Percentiles rank a stretch among this genome's conserved stretches.
Evolutionary conservation across 2,113 vertebrate species (phyloP).

Genomic region (Sula dactylatra): DNA sequence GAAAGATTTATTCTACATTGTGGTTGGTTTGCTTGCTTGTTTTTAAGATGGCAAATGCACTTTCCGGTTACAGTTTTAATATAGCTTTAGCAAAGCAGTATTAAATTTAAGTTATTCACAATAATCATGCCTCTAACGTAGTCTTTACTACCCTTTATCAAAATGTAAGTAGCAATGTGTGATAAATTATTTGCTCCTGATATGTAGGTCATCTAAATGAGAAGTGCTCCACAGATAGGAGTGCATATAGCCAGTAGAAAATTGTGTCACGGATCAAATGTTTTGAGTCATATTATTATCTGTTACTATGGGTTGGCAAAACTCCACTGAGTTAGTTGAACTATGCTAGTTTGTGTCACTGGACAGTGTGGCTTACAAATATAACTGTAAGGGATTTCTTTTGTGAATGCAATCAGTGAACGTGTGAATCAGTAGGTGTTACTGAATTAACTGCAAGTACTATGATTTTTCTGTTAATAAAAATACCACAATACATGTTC

Average conservation of each 20-base stretch:
- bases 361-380: not conserved
- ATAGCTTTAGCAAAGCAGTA: not conserved
- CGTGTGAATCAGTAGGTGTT: not conserved
- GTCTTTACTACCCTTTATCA: not conserved
- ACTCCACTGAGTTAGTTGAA: not conserved
- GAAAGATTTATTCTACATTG: not conserved
- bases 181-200: not conserved
- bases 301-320: not conserved
- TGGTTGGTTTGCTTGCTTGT: not conserved
- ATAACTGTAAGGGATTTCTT: not conserved
- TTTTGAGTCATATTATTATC: not conserved
- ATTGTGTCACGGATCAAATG: not conserved
- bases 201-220: not conserved
- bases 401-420: not conserved
- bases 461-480: not conserved
- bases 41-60: not conserved
- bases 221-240: not conserved
- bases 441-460: not conserved
- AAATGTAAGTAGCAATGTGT: not conserved
- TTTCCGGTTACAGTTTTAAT: not conserved
- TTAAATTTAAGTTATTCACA: not conserved
- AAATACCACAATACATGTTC: not conserved
- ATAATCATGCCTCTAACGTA: not conserved
- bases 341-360: not conserved
- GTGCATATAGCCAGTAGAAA: not conserved